Evolutionary conservation across 2,113 vertebrate species (phyloP).

Genomic region (Dasyornis broadbenti): DNA sequence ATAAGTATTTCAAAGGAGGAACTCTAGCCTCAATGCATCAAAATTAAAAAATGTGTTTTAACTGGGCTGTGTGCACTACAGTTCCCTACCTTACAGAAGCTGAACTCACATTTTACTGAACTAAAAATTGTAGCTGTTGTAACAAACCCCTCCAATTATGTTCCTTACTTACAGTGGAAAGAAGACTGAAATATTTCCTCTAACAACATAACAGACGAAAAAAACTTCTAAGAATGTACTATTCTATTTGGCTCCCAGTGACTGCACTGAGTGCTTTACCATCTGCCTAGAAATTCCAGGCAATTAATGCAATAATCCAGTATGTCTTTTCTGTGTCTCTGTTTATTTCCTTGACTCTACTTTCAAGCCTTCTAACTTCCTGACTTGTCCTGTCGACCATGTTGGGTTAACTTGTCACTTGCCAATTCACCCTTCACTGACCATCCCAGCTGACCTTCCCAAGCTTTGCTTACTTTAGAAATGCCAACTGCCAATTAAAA

Average conservation of each 20-base stretch:
- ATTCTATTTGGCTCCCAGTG: not conserved
- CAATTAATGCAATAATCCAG: not conserved
- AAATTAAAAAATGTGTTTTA: not conserved
- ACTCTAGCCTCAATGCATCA: not conserved
- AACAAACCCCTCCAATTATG: not conserved
- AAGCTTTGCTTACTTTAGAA: not conserved
- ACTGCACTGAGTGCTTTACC: not conserved
- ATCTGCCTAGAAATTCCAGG: not conserved
- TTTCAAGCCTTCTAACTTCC: not conserved
- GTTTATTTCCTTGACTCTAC: not conserved
- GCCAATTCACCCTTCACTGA: not conserved
- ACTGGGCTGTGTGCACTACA: fast-evolving
- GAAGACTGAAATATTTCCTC: not conserved
- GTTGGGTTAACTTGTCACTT: not conserved
- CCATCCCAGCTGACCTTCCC: not conserved
- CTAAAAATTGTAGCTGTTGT: not conserved
- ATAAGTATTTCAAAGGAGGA: not conserved
- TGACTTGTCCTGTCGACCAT: not conserved
- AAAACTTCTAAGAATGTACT: not conserved
- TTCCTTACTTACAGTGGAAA: not conserved
- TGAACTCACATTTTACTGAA: not conserved
- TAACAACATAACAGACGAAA: not conserved
- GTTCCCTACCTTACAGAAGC: not conserved
- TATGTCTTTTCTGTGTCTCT: not conserved
- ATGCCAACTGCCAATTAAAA: not conserved